Base-by-base conservation (phyloP, 1,140 invertebrate genomes). In the Tetramorium alpestre region DNA sequence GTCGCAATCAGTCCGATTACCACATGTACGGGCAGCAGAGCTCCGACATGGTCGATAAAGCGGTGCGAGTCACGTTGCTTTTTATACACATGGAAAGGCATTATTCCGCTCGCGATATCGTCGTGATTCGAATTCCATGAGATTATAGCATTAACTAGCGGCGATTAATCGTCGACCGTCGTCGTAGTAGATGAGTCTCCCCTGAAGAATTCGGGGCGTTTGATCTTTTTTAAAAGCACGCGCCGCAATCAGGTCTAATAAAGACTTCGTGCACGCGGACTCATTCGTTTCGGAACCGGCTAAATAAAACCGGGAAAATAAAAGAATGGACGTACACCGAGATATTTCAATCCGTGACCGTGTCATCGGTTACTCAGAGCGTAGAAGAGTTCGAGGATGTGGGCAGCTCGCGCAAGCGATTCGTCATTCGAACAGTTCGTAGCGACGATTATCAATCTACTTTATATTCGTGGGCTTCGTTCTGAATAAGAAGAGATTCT, bases 341-440 rank as follows among this genome's bases (percentile, higher is more conserved):
- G 60, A 86, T 86, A 67, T 69, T 86, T 69, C 60, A 82, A 86
- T 81, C 51, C 54, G 64, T 67, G 85, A 86, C 64, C 44, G 47
- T 87, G 28, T 88, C 82, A 62, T 85, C 13, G 77, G 72, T 87
- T 88, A 88, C 60, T 89, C 72, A 82, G 33, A 33, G 47, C 60
- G 25, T 58, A 25, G 60, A 69, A 75, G n/a, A 81, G 65, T 65
- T 88, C 49, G 49, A 88, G 67, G 38, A 90, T 88, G 65, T 86
- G 78, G 73, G 41, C 49, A 78, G 87, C 80, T 84, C 56, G 38
- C 75, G 56, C 69, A 58, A 41, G 67, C 65, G 58, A 88, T 88
- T 88, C 81, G 72, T 87, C 70, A 70, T 70, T 56, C 62, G 69
- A 60, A 44, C 41, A n/a, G 44, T 51, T n/a, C 16, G 18, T 16